Evolutionary conservation across 2,888 invertebrate genomes (phyloP).

Genomic region (Phoenoteleia sp.): DNA sequence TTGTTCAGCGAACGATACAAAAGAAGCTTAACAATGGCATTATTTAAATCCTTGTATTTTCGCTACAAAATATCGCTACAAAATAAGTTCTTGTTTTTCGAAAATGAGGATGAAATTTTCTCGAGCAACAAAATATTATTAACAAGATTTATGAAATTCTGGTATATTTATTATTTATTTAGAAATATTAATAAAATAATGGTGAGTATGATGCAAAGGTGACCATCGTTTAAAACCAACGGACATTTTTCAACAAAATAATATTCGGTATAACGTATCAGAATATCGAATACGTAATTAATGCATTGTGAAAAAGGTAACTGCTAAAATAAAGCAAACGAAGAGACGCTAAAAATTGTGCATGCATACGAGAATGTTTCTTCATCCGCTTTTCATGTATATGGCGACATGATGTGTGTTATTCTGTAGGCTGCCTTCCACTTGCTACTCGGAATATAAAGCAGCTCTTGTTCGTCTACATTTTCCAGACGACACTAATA

Average conservation of each 20-base stretch:
- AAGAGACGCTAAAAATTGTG: slow-evolving; percentile 64
- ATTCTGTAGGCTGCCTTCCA: slow-evolving; percentile 72
- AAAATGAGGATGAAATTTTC: no score
- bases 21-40: no score
- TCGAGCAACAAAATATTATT: no score
- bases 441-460: slow-evolving; percentile 81
- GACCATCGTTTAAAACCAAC: neutral
- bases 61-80: no score
- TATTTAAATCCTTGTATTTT: no score
- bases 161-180: no score
- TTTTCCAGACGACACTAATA: slow-evolving; percentile 73
- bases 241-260: neutral
- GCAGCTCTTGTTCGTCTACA: slow-evolving; percentile 75
- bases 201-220: no score
- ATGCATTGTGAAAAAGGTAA: slow-evolving; percentile 59
- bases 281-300: slow-evolving; percentile 56
- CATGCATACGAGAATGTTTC: slow-evolving; percentile 73
- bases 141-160: no score
- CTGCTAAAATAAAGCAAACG: slow-evolving; percentile 60
- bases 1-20: no score
- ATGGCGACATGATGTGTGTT: slow-evolving; percentile 70
- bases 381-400: slow-evolving; percentile 72
- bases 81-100: no score
- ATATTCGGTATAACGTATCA: slow-evolving; percentile 21
- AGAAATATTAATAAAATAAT: no score